Evolutionary conservation across 2,113 vertebrate species (phyloP).

Genomic region (Rafetus swinhoei): DNA sequence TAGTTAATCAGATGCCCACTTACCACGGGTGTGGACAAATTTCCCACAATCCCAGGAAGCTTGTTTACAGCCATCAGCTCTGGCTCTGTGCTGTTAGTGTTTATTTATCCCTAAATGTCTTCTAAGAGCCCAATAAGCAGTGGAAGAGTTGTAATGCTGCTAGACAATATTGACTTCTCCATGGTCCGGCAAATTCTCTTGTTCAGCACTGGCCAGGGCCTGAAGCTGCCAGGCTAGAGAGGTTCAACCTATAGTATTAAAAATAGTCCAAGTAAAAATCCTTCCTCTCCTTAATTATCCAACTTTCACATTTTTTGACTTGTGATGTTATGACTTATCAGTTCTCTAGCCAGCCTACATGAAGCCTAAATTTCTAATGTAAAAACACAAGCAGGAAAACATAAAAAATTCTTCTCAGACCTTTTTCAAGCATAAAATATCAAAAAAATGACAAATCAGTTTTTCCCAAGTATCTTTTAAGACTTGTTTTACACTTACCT

Average conservation of each 20-base stretch:
- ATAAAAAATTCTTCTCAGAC: not conserved
- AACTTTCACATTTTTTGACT: not conserved
- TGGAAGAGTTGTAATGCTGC: too few relatives aligned
- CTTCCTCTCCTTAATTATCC: not conserved
- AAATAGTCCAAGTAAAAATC: not conserved
- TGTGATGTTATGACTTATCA: not conserved
- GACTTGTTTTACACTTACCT: not conserved
- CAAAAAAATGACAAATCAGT: not conserved
- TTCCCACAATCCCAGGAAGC: too few relatives aligned
- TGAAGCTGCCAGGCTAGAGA: too few relatives aligned
- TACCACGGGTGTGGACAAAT: too few relatives aligned
- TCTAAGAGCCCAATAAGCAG: too few relatives aligned
- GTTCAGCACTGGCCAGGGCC: too few relatives aligned
- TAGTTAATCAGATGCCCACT: too few relatives aligned
- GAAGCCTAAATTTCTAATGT: not conserved
- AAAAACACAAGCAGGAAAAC: not conserved
- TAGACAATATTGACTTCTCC: too few relatives aligned
- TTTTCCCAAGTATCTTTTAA: not conserved
- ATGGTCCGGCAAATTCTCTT: too few relatives aligned
- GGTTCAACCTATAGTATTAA: not conserved
- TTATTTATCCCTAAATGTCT: too few relatives aligned
- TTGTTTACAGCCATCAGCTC: too few relatives aligned
- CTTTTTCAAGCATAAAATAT: not conserved
- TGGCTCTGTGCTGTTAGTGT: too few relatives aligned
- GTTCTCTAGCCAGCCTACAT: not conserved